Evolutionary conservation across 2,888 invertebrate species (phyloP).

Genomic region (Pheosia gnoma): DNA sequence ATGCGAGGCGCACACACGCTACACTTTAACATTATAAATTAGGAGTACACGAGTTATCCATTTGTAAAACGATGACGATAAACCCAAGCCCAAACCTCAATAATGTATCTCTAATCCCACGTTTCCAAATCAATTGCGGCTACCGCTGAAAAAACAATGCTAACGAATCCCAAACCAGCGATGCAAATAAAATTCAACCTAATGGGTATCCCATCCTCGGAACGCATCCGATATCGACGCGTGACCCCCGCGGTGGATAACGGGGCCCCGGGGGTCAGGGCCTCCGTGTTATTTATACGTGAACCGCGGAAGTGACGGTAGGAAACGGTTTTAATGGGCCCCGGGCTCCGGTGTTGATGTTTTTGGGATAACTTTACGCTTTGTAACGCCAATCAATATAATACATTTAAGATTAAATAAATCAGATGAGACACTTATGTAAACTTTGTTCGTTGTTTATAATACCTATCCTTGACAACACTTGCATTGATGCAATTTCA

Average conservation of each 20-base stretch:
- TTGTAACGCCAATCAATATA: background rate
- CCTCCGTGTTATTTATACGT: conserved; percentile 35
- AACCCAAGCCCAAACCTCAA: background rate
- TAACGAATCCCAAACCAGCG: conserved; percentile 10
- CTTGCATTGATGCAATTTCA: too few relatives aligned
- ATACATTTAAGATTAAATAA: background rate
- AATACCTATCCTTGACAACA: too few relatives aligned
- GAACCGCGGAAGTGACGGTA: conserved; percentile 4
- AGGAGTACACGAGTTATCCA: background rate
- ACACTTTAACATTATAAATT: too few relatives aligned
- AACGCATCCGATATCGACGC: conserved; percentile 33
- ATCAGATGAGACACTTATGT: background rate
- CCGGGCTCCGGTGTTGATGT: background rate
- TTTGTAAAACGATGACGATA: background rate
- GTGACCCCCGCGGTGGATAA: conserved; percentile 14
- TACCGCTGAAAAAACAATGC: conserved; percentile 10
- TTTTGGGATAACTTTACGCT: background rate
- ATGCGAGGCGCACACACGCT: too few relatives aligned
- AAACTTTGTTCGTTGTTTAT: too few relatives aligned
- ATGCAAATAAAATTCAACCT: conserved; percentile 18
- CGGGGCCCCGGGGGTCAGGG: conserved; percentile 22
- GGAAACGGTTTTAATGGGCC: conserved; percentile 4
- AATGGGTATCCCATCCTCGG: conserved; percentile 27
- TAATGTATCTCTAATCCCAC: background rate
- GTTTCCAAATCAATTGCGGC: background rate